phyloP scores from a whole-genome alignment of 2,113 vertebrate species.

The Thomomys bottae region DNA sequence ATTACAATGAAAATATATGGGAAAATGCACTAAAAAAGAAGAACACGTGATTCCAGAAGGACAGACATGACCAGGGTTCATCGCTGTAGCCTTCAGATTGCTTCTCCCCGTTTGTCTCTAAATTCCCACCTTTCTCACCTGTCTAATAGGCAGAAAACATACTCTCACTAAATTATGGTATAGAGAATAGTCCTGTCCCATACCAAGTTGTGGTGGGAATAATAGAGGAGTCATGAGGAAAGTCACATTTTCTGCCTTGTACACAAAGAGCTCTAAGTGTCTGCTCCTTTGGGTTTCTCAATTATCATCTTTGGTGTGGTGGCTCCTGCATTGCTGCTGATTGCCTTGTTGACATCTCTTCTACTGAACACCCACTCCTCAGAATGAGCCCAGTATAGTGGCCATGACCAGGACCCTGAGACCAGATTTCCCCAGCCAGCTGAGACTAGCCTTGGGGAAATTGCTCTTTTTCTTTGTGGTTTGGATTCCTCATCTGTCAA shows the following conservation, averaged over 20 bases:
- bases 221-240: neutral
- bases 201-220: neutral
- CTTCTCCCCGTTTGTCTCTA: neutral
- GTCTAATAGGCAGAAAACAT: neutral
- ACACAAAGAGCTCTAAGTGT: neutral
- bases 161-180: too few species aligned
- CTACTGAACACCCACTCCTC: neutral
- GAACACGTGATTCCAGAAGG: neutral
- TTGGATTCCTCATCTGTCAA: constrained; percentile 43
- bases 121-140: neutral
- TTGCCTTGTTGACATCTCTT: neutral
- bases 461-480: neutral
- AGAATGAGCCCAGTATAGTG: neutral
- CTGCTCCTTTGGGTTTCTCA: neutral
- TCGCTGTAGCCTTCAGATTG: neutral
- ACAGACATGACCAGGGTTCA: neutral
- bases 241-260: neutral
- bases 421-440: neutral
- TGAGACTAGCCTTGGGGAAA: neutral
- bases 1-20: too few species aligned
- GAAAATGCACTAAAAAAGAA: too few species aligned
- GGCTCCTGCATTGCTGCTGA: neutral
- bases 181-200: neutral
- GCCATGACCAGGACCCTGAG: too few species aligned
- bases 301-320: neutral